phyloP scores from a whole-genome alignment of 2,888 invertebrate species.

The Acrobasis suavella region DNA sequence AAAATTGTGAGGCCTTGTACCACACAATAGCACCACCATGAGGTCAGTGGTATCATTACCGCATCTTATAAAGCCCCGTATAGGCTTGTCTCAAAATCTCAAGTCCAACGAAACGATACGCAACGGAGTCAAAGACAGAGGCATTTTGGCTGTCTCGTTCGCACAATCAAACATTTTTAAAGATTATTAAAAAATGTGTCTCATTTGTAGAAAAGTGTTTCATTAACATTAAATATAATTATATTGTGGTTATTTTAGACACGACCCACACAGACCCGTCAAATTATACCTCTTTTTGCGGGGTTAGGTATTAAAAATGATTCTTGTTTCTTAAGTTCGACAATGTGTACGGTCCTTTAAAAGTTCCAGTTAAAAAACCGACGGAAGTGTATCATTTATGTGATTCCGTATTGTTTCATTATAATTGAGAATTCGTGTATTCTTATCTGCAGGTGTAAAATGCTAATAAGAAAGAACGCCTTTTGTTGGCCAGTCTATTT shows the following conservation, averaged over 20 bases:
- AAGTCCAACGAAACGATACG: no score
- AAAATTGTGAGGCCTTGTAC: slow-evolving; percentile 38
- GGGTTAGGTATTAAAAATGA: no score
- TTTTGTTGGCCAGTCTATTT: slow-evolving; percentile 5
- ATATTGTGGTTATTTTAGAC: no score
- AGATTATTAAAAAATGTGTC: no score
- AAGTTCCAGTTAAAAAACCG: slow-evolving; percentile 25
- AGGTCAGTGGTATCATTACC: slow-evolving; percentile 57
- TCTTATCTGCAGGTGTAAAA: slow-evolving; percentile 15
- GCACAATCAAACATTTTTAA: no score
- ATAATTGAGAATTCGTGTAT: slow-evolving; percentile 24
- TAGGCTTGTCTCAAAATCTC: neutral
- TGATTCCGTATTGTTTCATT: slow-evolving; percentile 36
- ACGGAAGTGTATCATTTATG: slow-evolving; percentile 49
- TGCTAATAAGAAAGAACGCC: slow-evolving; percentile 17
- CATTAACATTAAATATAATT: no score
- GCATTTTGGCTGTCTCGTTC: no score
- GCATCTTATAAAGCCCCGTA: slow-evolving; percentile 22
- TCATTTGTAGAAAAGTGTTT: no score
- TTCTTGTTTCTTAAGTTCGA: neutral
- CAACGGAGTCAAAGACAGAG: neutral
- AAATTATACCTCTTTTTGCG: no score
- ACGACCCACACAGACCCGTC: no score
- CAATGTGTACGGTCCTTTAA: slow-evolving; percentile 2
- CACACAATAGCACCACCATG: slow-evolving; percentile 40